Conservation (phyloP, 2,888 invertebrate species). For the Omphaloscelis lunosa region DNA sequence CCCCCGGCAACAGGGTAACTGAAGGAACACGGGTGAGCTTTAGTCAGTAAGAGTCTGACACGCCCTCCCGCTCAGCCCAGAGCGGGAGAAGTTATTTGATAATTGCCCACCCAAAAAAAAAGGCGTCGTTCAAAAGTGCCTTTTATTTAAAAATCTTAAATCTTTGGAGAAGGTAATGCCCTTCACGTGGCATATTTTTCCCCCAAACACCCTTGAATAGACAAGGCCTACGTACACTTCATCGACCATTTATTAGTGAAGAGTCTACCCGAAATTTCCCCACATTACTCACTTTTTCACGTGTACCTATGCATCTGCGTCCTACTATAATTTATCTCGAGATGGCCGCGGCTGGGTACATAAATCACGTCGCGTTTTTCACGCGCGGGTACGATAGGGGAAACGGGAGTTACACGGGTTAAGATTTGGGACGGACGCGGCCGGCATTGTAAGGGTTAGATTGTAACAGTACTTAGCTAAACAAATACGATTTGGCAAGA, state of each 20-base stretch:
- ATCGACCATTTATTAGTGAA: slow-evolving; percentile 10
- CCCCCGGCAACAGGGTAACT: too few species aligned
- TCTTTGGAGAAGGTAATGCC: background rate
- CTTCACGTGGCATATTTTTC: too few species aligned
- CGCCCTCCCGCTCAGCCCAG: too few species aligned
- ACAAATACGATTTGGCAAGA: background rate
- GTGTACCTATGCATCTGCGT: slow-evolving; percentile 78
- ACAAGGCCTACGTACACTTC: background rate
- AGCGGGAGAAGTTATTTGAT: too few species aligned
- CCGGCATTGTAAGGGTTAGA: slow-evolving; percentile 29
- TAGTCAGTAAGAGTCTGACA: too few species aligned
- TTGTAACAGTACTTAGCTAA: slow-evolving; percentile 2
- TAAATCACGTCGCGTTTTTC: slow-evolving; percentile 86
- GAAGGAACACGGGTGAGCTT: too few species aligned
- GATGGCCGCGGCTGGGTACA: slow-evolving; percentile 82
- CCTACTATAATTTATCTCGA: slow-evolving; percentile 84
- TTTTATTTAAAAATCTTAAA: too few species aligned
- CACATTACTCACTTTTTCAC: slow-evolving; percentile 82
- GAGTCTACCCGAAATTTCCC: slow-evolving; percentile 14
- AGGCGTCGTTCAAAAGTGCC: too few species aligned
- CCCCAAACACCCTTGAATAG: background rate
- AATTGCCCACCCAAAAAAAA: too few species aligned
- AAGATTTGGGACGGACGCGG: slow-evolving; percentile 29
- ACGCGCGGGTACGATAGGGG: slow-evolving; percentile 72
- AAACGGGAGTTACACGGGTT: slow-evolving; percentile 63